Evolutionary conservation across 2,113 vertebrate genomes (phyloP).

Genomic region (Megaceryle torquata): DNA sequence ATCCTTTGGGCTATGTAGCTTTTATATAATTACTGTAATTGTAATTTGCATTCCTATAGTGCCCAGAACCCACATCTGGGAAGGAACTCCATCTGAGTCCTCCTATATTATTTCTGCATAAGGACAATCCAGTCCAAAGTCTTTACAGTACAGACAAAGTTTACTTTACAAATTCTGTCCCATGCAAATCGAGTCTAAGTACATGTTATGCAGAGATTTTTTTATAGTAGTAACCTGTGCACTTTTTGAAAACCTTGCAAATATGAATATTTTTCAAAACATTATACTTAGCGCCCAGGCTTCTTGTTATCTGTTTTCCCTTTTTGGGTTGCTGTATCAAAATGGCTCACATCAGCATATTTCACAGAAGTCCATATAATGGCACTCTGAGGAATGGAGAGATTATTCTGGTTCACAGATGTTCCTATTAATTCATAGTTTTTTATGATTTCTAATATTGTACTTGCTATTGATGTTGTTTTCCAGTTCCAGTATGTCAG

Average conservation of each 20-base stretch:
- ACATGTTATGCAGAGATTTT: background rate
- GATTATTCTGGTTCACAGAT: background rate
- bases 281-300: accelerated
- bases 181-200: background rate
- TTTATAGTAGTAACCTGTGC: background rate
- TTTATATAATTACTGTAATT: background rate
- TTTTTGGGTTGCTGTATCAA: background rate
- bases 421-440: background rate
- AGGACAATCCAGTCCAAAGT: background rate
- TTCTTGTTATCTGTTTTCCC: background rate
- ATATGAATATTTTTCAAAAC: background rate
- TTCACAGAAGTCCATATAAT: background rate
- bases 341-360: background rate
- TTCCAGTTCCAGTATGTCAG: background rate
- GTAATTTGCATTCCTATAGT: background rate
- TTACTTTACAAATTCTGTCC: background rate
- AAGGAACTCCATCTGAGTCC: background rate
- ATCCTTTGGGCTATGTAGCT: background rate
- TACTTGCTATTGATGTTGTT: background rate
- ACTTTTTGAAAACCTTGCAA: background rate
- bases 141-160: background rate
- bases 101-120: background rate
- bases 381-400: background rate
- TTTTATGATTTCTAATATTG: background rate
- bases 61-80: background rate